Evolutionary conservation across 2,113 vertebrate genomes (phyloP).

Genomic region (Piliocolobus tephrosceles): DNA sequence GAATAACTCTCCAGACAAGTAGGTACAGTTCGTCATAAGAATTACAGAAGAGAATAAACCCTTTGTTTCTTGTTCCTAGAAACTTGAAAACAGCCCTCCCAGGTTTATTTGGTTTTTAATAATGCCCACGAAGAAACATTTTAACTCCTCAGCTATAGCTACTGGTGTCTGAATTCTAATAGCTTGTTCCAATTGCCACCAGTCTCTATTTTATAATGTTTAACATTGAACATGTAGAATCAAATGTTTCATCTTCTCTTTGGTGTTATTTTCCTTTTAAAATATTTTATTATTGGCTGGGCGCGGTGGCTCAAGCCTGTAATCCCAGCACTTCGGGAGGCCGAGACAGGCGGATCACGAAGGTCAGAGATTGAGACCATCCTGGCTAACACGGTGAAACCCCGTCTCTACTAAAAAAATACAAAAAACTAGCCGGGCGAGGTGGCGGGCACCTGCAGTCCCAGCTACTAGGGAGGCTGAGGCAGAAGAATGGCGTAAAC

Average conservation of each 20-base stretch:
- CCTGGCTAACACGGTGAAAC: no score
- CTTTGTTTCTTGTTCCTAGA: not conserved
- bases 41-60: not conserved
- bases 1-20: not conserved
- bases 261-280: not conserved
- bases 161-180: not conserved
- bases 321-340: no score
- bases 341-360: no score
- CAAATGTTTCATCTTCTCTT: not conserved
- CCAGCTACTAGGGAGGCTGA: no score
- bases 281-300: not conserved
- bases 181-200: not conserved
- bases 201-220: not conserved
- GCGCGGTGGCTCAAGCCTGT: no score
- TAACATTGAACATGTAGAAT: not conserved
- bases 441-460: no score
- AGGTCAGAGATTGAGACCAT: no score
- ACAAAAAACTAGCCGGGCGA: no score
- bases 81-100: not conserved
- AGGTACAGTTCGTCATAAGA: not conserved
- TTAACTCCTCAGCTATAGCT: not conserved
- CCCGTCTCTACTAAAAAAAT: no score
- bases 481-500: no score
- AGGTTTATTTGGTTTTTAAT: not conserved
- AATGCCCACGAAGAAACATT: not conserved